Conservation (phyloP, 2,888 invertebrate genomes). For the Noctua fimbriata region DNA sequence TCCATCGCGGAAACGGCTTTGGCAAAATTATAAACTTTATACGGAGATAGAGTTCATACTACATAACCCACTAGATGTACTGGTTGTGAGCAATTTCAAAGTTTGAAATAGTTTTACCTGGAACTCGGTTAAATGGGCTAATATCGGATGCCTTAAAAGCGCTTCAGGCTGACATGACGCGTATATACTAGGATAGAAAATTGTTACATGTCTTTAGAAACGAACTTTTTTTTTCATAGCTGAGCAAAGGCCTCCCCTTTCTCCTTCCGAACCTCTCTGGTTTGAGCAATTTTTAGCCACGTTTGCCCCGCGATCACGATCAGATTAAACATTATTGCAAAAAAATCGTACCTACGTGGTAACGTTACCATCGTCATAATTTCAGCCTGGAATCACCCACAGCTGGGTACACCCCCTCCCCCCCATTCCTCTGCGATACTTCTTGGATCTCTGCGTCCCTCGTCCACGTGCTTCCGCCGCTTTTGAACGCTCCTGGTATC, state of each 20-base stretch:
- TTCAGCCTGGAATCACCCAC: background rate
- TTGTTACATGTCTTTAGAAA: background rate
- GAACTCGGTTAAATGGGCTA: slow-evolving; percentile 14
- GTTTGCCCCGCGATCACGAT: too few relatives aligned
- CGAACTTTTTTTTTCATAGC: background rate
- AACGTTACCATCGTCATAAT: background rate
- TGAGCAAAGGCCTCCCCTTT: too few relatives aligned
- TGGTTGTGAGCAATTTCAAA: background rate
- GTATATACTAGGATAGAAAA: background rate
- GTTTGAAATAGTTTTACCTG: slow-evolving; percentile 26
- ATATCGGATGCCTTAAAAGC: slow-evolving; percentile 12
- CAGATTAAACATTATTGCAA: too few relatives aligned
- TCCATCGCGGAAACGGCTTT: background rate
- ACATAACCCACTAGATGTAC: too few relatives aligned
- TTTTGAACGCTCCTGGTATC: too few relatives aligned
- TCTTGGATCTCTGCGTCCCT: too few relatives aligned
- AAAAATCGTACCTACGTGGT: background rate
- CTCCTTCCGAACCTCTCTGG: too few relatives aligned
- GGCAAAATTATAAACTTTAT: background rate
- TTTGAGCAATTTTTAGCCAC: too few relatives aligned
- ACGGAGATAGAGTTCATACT: background rate
- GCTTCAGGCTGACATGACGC: slow-evolving; percentile 4
- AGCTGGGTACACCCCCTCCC: too few relatives aligned
- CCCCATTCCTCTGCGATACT: background rate
- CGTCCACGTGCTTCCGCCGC: too few relatives aligned